A percentile compares a stretch with the other conserved stretches of the same genome.
These are phyloP conservation scores for Noctua fimbriata DNA, from an alignment of 2,888 invertebrate genomes.

Conservation along the genomic window DNA sequence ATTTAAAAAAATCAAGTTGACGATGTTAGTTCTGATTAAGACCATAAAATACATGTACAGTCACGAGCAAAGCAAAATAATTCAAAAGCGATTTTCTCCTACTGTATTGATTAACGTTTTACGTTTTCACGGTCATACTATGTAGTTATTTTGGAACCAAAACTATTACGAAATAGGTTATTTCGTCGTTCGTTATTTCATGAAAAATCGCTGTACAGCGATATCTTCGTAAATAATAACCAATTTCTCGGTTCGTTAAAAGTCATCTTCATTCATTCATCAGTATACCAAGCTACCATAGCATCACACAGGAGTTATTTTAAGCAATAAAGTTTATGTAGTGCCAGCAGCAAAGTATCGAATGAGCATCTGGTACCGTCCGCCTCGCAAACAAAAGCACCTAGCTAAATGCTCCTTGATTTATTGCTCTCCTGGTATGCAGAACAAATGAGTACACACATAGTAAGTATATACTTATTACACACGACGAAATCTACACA, in stretches of 20 bases:
- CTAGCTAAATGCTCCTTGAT: conserved; percentile 61
- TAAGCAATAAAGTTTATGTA: conserved; percentile 46
- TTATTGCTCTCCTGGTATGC: conserved; percentile 60
- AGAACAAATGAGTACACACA: conserved; percentile 44
- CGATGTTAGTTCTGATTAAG: not conserved
- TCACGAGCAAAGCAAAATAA: not conserved
- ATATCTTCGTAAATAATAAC: not conserved
- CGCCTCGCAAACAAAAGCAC: conserved; percentile 48
- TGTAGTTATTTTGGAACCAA: not conserved
- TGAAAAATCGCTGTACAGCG: not conserved
- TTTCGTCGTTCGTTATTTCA: not conserved
- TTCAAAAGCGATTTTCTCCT: not conserved
- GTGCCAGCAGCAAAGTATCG: conserved; percentile 53
- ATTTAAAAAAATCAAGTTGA: not conserved
- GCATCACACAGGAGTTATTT: conserved; percentile 44
- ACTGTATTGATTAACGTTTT: not conserved
- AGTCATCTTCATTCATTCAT: not conserved
- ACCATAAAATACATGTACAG: not conserved
- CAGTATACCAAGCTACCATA: conserved; percentile 55
- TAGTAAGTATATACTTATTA: not conserved
- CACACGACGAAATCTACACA: conserved; percentile 3
- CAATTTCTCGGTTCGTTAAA: not conserved
- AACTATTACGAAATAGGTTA: not conserved
- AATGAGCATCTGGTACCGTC: conserved; percentile 52
- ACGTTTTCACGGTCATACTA: not conserved